Conservation (phyloP, 2,113 vertebrate genomes). For the Pterocles burchelli region DNA sequence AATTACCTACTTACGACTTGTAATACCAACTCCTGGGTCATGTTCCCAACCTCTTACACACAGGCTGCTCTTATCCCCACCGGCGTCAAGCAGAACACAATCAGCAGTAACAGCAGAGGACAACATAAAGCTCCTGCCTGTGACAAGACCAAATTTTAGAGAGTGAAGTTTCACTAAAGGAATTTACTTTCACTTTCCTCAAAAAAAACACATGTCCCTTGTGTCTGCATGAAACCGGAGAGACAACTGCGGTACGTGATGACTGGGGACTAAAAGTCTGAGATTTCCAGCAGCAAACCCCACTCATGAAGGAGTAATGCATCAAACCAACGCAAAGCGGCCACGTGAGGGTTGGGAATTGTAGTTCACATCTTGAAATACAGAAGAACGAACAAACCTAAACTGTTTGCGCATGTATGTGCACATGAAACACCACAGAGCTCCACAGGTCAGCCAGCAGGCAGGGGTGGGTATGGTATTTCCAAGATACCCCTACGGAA, state of each 20-base stretch:
- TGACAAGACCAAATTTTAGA: neutral
- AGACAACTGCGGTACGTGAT: accelerated
- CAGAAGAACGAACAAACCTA: neutral
- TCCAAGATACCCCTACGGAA: neutral
- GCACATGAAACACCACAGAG: accelerated
- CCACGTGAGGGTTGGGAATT: accelerated
- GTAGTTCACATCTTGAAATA: neutral
- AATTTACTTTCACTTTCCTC: neutral
- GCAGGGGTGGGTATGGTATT: accelerated
- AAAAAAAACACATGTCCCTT: neutral
- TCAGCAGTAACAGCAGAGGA: neutral
- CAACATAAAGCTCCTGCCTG: accelerated
- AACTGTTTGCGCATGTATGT: accelerated
- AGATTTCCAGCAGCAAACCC: neutral
- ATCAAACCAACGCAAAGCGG: accelerated
- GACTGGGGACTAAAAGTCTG: accelerated
- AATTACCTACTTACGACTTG: neutral
- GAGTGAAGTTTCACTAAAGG: neutral
- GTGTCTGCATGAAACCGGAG: neutral
- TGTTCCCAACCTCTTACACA: neutral
- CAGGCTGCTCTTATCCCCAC: neutral
- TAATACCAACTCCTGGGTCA: neutral
- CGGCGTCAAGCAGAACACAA: neutral
- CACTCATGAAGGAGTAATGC: neutral
- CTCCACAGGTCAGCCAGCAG: neutral